Conservation (phyloP, 1,140 invertebrate species). For the Drosophila quadrilineata region DNA sequence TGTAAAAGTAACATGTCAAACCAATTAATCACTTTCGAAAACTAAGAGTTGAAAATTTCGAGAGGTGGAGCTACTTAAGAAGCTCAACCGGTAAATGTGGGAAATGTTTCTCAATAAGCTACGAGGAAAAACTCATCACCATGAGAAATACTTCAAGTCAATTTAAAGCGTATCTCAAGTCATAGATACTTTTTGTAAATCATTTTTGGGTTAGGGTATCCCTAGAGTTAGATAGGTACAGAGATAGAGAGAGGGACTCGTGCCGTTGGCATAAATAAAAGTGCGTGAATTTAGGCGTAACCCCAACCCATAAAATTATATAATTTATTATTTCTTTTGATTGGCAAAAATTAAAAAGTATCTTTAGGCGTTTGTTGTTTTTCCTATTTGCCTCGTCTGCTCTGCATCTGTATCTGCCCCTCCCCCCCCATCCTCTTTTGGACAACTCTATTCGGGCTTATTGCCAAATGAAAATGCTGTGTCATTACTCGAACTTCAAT, state of each 20-base stretch:
- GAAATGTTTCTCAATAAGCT: too few species aligned
- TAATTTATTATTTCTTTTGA: conserved; percentile 76
- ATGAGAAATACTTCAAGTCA: too few species aligned
- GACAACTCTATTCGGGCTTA: conserved; percentile 64
- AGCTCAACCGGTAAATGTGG: too few species aligned
- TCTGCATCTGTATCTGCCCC: conserved; percentile 2
- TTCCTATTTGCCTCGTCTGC: too few species aligned
- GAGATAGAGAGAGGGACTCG: conserved; percentile 1
- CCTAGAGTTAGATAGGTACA: neutral
- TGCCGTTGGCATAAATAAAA: conserved; percentile 43
- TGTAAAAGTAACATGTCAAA: conserved; percentile 80
- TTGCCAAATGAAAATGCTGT: conserved; percentile 56
- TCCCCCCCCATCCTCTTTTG: neutral
- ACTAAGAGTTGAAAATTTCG: conserved; percentile 19
- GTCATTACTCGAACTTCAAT: conserved; percentile 79
- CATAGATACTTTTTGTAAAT: too few species aligned
- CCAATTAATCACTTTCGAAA: conserved; percentile 76
- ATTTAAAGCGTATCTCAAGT: too few species aligned
- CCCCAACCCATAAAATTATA: conserved; percentile 68
- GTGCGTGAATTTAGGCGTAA: conserved; percentile 71
- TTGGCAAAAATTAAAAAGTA: conserved; percentile 78
- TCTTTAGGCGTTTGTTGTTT: conserved; percentile 2
- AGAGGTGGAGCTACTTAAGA: neutral
- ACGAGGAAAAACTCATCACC: too few species aligned
- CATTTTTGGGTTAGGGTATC: too few species aligned